Conservation (phyloP, 1,140 invertebrate genomes). For the Drosophila insularis region DNA sequence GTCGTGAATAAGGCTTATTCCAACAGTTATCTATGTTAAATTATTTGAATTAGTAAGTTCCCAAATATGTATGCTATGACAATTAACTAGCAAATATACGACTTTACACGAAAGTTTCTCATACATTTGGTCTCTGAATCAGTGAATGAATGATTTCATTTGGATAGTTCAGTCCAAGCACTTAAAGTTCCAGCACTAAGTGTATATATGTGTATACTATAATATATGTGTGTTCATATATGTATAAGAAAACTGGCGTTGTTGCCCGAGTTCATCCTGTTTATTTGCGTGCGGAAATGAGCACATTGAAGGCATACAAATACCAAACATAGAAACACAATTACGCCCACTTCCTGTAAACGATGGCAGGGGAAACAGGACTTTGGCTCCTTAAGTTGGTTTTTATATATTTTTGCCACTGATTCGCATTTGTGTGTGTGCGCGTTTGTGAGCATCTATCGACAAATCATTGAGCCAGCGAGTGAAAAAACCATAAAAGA, state of each 20-base stretch:
- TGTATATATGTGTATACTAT: conserved; percentile 28
- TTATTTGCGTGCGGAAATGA: conserved; percentile 78
- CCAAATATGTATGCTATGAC: not conserved
- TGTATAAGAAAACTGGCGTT: conserved; percentile 9
- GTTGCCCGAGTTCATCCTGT: conserved; percentile 52
- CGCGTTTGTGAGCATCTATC: conserved; percentile 31
- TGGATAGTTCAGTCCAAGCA: not conserved
- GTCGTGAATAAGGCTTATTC: too few species aligned
- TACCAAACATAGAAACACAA: conserved; percentile 73
- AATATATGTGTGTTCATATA: not conserved
- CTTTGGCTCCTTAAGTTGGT: conserved; percentile 27
- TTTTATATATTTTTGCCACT: conserved; percentile 28
- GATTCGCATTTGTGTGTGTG: not conserved
- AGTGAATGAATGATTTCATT: not conserved
- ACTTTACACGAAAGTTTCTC: too few species aligned
- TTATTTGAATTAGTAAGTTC: not conserved
- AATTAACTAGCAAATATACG: not conserved
- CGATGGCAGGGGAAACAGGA: not conserved
- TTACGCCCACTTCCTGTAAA: conserved; percentile 68
- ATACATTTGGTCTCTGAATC: not conserved
- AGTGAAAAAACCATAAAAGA: conserved; percentile 52
- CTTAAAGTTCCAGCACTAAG: not conserved
- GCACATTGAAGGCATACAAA: conserved; percentile 71
- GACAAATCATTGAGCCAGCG: conserved; percentile 53
- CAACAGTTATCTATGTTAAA: too few species aligned